Evolutionary conservation across 2,797 vertebrate species (phyloP).

Genomic region (Sebastes nivosus): DNA sequence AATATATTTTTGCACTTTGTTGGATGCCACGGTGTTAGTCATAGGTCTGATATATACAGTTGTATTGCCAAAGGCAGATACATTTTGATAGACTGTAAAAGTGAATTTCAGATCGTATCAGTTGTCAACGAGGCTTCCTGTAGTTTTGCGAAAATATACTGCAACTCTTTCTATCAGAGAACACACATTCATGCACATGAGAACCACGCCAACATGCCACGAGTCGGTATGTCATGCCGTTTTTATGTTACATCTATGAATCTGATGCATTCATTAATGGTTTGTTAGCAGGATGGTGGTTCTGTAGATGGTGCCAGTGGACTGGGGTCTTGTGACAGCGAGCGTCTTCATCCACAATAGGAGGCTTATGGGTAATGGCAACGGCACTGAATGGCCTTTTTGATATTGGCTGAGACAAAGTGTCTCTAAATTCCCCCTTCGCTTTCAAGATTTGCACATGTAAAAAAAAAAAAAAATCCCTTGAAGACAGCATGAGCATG

Average conservation of each 20-base stretch:
- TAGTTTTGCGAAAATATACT: slow-evolving; percentile 7
- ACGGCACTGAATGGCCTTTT: slow-evolving; percentile 74
- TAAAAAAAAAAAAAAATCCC: slow-evolving; percentile 37
- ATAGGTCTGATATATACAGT: slow-evolving; percentile 25
- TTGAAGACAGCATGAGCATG: slow-evolving; percentile 56
- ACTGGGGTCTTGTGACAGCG: slow-evolving; percentile 73
- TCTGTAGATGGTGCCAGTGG: slow-evolving; percentile 65
- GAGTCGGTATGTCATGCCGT: slow-evolving; percentile 62
- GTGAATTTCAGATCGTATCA: slow-evolving; percentile 14
- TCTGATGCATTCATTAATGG: slow-evolving; percentile 77
- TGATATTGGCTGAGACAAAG: slow-evolving; percentile 75
- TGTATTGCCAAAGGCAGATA: slow-evolving; percentile 30
- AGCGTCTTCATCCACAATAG: slow-evolving; percentile 68
- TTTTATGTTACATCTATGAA: slow-evolving; percentile 70
- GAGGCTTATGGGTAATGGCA: slow-evolving; percentile 69
- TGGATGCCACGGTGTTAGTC: slow-evolving; percentile 13
- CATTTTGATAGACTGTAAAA: background rate
- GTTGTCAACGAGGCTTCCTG: slow-evolving; percentile 1
- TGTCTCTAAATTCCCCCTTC: slow-evolving; percentile 56
- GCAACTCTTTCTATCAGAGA: slow-evolving; percentile 1
- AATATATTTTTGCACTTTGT: slow-evolving; percentile 4
- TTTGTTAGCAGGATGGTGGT: slow-evolving; percentile 56
- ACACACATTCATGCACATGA: slow-evolving; percentile 8
- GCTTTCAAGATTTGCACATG: slow-evolving; percentile 66
- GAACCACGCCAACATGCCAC: slow-evolving; percentile 57